Evolutionary conservation across 2,113 vertebrate species (phyloP), one percentile per base, ranked within the genome.

Genomic region (sheep (Ovis aries)): DNA sequence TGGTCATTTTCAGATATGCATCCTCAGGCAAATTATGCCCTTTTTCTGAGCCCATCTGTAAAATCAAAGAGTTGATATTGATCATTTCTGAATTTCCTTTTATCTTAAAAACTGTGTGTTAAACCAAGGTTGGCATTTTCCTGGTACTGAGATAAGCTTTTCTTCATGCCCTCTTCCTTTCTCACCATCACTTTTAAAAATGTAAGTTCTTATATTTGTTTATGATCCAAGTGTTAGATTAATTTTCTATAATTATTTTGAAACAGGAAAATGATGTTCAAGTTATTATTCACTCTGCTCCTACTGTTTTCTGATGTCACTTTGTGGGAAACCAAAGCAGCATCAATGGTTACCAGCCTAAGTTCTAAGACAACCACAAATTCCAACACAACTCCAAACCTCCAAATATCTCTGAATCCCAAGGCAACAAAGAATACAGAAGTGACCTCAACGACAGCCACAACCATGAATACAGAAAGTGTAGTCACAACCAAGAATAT

Each of bases 241-340:
- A 93, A 92, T 91, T 85, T 95, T 93, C 83, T 64, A 1, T 67
- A 95, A 94, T 96, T 97, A 43, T 81, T 91, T 27, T 87, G 48
- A 89, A 92, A 88, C 94, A 97, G 31, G 71, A 97, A 96, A 89
- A 97, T 74, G 71, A 89, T 97, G 67, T 67, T 95, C 29, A 92
- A 91, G 67, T 31, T 91, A 36, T 60, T 52, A 17, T 4, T 78
- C 33, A 53, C 60, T 57, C 71, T 97, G 60, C 33, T 97, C 74
- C 57, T 98, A 88, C 4, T 43, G 14, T 83, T n/a, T 88, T 55
- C 50, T 97, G 14, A 23, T 13, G 50, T 80, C 16, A 59, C 2
- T 60, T 19, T 0, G 12, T 64, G 16, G 84, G 45, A 5, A 78
- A 50, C 11, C 92, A 74, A 40, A 74, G 10, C 60, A 17, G 0